Evolutionary conservation across 2,888 invertebrate species (phyloP).

Genomic region (Sclerodermus sp.): DNA sequence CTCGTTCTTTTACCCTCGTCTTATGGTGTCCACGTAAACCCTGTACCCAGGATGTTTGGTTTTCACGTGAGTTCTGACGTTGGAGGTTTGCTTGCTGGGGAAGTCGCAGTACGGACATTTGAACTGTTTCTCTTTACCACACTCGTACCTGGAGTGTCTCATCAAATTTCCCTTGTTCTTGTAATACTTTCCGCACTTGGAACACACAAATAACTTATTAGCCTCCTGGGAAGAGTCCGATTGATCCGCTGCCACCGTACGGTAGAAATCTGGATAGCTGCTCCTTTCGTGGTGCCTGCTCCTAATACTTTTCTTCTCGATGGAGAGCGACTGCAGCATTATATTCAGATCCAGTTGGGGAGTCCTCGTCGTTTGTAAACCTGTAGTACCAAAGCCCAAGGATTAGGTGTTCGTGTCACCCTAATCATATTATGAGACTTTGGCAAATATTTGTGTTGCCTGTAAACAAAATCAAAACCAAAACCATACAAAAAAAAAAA

Average conservation of each 20-base stretch:
- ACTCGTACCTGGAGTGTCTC: slow-evolving; percentile 52
- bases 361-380: slow-evolving; percentile 35
- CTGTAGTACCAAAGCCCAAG: slow-evolving; percentile 38
- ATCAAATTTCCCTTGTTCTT: slow-evolving; percentile 50
- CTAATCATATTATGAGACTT: too few species aligned
- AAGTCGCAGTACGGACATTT: slow-evolving; percentile 53
- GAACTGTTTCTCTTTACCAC: slow-evolving; percentile 49
- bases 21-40: too few species aligned
- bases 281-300: not conserved
- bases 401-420: too few species aligned
- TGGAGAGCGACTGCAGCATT: slow-evolving; percentile 25
- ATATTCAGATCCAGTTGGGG: slow-evolving; percentile 39
- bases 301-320: too few species aligned
- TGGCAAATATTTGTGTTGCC: too few species aligned
- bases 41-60: slow-evolving; percentile 36
- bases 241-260: too few species aligned
- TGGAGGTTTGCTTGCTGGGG: slow-evolving; percentile 49
- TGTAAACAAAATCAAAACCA: too few species aligned
- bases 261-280: too few species aligned
- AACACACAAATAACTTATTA: slow-evolving; percentile 46
- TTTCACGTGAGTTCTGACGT: slow-evolving; percentile 48
- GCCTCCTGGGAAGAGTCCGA: slow-evolving; percentile 16
- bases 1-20: too few species aligned
- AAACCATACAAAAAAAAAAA: too few species aligned
- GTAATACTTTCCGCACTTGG: slow-evolving; percentile 49